phyloP scores from a whole-genome alignment of 2,888 invertebrate species.

The Melangyna quadrimaculata region DNA sequence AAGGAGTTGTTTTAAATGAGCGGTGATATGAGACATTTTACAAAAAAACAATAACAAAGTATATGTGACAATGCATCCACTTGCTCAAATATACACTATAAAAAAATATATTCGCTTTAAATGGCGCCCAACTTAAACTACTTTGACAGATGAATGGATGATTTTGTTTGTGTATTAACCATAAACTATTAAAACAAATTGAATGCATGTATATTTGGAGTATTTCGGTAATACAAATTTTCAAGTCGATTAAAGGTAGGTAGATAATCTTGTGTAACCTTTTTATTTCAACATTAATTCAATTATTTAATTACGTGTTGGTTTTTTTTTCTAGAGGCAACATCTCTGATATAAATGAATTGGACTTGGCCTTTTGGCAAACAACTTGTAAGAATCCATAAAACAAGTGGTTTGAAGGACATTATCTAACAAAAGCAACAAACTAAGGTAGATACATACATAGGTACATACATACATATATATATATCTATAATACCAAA shows the following conservation, averaged over 20 bases:
- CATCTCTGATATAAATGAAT: neutral
- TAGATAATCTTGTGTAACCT: neutral
- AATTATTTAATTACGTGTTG: slow-evolving; percentile 7
- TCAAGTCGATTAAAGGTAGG: neutral
- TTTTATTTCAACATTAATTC: slow-evolving; percentile 7
- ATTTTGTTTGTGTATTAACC: too few species aligned
- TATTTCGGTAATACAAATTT: too few species aligned
- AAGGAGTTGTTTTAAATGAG: too few species aligned
- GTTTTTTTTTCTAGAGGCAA: neutral
- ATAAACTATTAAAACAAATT: too few species aligned
- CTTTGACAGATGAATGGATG: too few species aligned
- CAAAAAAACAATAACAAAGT: too few species aligned
- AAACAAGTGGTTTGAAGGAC: slow-evolving; percentile 53
- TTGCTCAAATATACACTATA: too few species aligned
- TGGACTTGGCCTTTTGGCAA: slow-evolving; percentile 1
- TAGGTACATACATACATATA: neutral
- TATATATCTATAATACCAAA: neutral
- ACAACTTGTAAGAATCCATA: slow-evolving; percentile 31
- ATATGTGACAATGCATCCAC: too few species aligned
- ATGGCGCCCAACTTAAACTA: too few species aligned
- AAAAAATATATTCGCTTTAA: too few species aligned
- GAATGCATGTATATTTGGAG: too few species aligned
- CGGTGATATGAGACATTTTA: too few species aligned
- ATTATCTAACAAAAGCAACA: slow-evolving; percentile 46
- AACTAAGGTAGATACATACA: slow-evolving; percentile 1